Evolutionary conservation across 1,140 invertebrate species (phyloP).

Genomic region (Procambarus virginalis): DNA sequence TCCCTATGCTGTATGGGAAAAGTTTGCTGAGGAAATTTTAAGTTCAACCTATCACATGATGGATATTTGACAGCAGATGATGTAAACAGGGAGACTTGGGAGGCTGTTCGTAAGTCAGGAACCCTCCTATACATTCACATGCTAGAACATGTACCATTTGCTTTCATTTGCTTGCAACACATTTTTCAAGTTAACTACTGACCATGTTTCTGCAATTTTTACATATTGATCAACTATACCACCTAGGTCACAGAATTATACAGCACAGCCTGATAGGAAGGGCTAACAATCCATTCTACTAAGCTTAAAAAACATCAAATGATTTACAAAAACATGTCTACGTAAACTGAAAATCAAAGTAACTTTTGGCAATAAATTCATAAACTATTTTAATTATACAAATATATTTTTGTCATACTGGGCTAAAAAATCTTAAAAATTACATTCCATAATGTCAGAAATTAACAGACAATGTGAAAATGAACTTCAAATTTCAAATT

Average conservation of each 20-base stretch:
- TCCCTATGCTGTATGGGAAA: no score
- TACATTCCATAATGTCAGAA: not conserved
- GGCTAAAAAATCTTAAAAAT: not conserved
- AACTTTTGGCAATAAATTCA: not conserved
- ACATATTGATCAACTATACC: not conserved
- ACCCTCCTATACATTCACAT: no score
- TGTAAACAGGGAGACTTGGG: no score
- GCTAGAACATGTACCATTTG: not conserved
- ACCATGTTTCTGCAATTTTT: not conserved
- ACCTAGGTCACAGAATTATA: not conserved
- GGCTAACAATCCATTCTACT: not conserved
- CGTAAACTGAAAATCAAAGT: not conserved
- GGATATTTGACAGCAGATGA: no score
- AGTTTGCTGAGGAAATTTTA: no score
- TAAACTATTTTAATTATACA: not conserved
- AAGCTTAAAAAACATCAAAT: not conserved
- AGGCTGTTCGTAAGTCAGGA: no score
- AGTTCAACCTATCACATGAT: no score
- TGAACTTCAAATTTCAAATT: not conserved
- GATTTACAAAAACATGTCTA: not conserved
- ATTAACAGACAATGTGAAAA: not conserved
- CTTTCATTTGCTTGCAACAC: not conserved
- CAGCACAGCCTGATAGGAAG: not conserved
- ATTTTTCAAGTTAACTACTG: not conserved
- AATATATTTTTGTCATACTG: not conserved